A percentile compares a stretch with the other conserved stretches of the same genome.
Conservation (phyloP, 2,113 vertebrate species). For the Proterorhinus semilunaris region DNA sequence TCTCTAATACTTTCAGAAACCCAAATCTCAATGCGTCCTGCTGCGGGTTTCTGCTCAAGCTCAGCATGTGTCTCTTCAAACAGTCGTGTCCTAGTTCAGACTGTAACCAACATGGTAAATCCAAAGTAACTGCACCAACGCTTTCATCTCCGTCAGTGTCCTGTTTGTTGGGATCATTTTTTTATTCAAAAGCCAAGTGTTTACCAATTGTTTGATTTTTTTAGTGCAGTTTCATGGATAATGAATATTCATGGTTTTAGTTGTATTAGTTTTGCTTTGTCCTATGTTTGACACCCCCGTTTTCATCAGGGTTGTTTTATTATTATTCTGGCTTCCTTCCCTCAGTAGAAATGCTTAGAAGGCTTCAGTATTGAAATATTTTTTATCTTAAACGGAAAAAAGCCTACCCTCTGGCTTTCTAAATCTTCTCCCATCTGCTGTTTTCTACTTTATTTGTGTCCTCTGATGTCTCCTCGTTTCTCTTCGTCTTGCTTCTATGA, state of each 20-base stretch:
- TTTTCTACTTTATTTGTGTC: conserved; percentile 12
- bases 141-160: neutral
- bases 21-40: conserved; percentile 83
- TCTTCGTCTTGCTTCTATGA: neutral
- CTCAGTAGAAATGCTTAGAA: neutral
- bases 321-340: too few species aligned
- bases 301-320: conserved; percentile 37
- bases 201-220: neutral
- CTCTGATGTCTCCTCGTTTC: conserved; percentile 12
- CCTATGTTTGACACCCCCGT: conserved; percentile 22
- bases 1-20: conserved; percentile 73
- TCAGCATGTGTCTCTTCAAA: conserved; percentile 83
- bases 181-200: neutral
- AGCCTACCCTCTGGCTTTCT: neutral
- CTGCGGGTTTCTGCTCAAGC: conserved; percentile 83
- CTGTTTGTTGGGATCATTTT: neutral
- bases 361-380: neutral
- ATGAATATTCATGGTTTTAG: too few species aligned
- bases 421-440: neutral
- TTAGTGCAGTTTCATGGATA: neutral
- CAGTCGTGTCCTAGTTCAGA: conserved; percentile 59
- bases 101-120: conserved; percentile 73
- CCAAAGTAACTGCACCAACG: conserved; percentile 4
- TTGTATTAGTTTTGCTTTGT: neutral
- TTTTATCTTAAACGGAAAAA: neutral